Evolutionary conservation across 2,797 vertebrate genomes (phyloP), one percentile per base, ranked within the genome.

Genomic region (Astyanax mexicanus): DNA sequence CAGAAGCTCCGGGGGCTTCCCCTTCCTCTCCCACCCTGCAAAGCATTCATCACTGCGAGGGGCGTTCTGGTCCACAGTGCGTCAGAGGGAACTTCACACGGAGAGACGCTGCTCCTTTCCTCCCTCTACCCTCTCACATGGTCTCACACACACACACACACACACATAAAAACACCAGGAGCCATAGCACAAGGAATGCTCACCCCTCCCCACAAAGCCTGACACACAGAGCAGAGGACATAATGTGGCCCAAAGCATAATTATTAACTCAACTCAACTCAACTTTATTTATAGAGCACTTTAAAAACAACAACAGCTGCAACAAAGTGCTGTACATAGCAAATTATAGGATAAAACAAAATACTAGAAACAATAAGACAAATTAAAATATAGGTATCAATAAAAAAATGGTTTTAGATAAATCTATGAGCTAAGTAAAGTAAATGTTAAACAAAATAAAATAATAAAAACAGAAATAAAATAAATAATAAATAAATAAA

Each of bases 11-110:
- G 42, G 69, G 75, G 77, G 84, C 87, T 86, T 88, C 89, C 89
- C 85, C 81, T 88, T 86, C 86, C 83, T 86, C 85, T 84, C 80
- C 84, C 80, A 69, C 75, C 84, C 74, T 64, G 47, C 44, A 19
- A 79, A 62, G 62, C 77, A 78, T 82, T 85, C 80, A 79, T 81
- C 78, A 74, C 54, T 52, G 71, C 45, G 35, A 52, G 55, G 66
- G 25, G 45, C 17, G 69, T 67, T 69, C 42, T 60, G 61, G 52
- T 57, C 62, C 57, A 38, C 19, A 68, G 55, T 60, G 27, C 52
- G 4, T 78, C 81, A 77, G 74, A 72, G 73, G 54, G 74, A 78
- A 77, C 77, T 79, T 78, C 65, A 64, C 15, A 78, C 69, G 65
- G 72, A 78, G 55, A 77, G 51, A 38, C 29, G 71, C 78, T 72